These are phyloP conservation scores for Irena cyanogastra DNA, from an alignment of 2,113 vertebrate species.

Conservation along the genomic window DNA sequence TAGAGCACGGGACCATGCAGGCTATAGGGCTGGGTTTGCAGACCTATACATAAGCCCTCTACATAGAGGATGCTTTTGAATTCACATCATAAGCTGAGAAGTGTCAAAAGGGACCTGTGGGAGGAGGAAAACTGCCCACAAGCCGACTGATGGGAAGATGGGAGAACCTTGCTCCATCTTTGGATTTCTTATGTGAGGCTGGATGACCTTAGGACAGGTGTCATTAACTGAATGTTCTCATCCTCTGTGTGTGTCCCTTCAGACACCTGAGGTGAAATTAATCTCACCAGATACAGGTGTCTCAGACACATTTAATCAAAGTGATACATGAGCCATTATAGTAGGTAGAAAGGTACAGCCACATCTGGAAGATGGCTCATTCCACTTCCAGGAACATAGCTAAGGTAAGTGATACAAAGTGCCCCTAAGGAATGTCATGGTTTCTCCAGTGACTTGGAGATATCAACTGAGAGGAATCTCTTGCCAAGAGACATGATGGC, in stretches of 20 bases:
- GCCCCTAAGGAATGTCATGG: neutral
- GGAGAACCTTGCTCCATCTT: neutral
- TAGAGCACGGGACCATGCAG: fast-evolving
- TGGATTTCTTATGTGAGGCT: neutral
- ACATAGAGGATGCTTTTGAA: neutral
- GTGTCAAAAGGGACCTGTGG: neutral
- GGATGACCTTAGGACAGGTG: neutral
- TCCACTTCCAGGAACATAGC: neutral
- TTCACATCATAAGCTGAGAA: neutral
- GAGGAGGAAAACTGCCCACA: neutral
- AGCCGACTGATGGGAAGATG: neutral
- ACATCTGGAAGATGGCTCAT: neutral
- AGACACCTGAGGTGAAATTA: neutral
- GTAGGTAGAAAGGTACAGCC: neutral
- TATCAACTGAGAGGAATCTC: neutral
- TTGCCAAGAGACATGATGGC: neutral
- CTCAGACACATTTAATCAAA: neutral
- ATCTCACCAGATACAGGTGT: neutral
- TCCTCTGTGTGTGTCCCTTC: neutral
- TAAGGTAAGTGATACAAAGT: neutral
- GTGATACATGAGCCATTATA: neutral
- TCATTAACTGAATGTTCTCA: neutral
- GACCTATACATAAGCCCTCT: neutral
- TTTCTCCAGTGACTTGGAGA: neutral
- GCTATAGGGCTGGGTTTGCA: neutral